Base-by-base conservation (phyloP, 2,888 invertebrate species). In the Nudaria mundana region DNA sequence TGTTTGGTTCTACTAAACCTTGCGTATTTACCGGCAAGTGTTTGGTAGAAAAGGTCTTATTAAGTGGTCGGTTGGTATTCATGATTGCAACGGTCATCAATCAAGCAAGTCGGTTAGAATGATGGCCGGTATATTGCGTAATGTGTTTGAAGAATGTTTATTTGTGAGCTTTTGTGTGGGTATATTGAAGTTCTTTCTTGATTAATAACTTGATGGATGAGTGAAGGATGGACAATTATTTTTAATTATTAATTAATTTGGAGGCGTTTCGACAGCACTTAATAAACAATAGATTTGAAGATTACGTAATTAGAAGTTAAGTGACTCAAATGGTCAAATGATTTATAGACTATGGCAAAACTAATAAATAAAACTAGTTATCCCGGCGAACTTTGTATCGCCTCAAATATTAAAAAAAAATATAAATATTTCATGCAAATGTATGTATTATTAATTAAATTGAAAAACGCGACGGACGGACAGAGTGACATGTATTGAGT, bases 101-200 rank as follows among this genome's bases (percentile, higher is more conserved):
- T 81, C 81, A 82, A 69, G 48, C 52, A 55, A 61, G 70, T 66
- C 71, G 69, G 73, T 75, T 69, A 68, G 72, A 74, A 69, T 66
- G 75, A 74, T 72, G 73, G 70, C 62, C 57, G 66, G 59, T 68
- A 66, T 71, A 73, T 81, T 80, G 75, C 76, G 75, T 78, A 80
- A 80, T 78, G 74, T 73, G 75, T 78, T 76, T 72, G 73, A 74
- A 75, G 73, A 75, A 70, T 76, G 73, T 79, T 74, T 71, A 70
- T 73, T 69, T 71, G 64, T 57, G 48, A 55, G 61, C 57, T 60
- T 76, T 76, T 73, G 71, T 71, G 62, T 65, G 43, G 36, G 37
- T 38, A 62, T 56, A 70, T 68, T 66, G 58, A 66, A 69, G 66
- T 70, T 69, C 61, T 67, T 71, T 68, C 68, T 69, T 77, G 78